Conservation (phyloP, 2,113 vertebrate species). For the Pterocles burchelli region DNA sequence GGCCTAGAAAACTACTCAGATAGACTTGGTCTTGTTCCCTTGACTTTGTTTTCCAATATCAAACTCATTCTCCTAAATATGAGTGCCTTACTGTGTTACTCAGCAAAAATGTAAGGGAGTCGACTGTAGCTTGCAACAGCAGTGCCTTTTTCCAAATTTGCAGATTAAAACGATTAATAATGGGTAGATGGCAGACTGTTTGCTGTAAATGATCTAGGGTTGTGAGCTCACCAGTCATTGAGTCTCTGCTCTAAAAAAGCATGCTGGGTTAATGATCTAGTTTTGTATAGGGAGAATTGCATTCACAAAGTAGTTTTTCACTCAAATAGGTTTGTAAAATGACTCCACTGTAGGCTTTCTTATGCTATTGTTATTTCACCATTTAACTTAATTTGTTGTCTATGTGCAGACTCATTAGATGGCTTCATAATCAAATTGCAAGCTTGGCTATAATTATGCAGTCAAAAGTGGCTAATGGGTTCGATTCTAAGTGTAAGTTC, state of each 20-base stretch:
- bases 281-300: neutral
- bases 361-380: slow-evolving; percentile 17
- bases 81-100: neutral
- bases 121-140: neutral
- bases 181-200: slow-evolving; percentile 26
- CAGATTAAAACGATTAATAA: slow-evolving; percentile 12
- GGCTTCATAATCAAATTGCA: slow-evolving; percentile 13
- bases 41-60: neutral
- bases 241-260: slow-evolving; percentile 1
- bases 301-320: neutral
- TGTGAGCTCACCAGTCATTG: neutral
- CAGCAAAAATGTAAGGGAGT: neutral
- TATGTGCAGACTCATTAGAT: slow-evolving; percentile 6
- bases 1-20: neutral
- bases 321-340: slow-evolving; percentile 12
- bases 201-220: neutral
- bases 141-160: neutral
- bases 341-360: neutral
- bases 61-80: neutral
- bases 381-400: slow-evolving; percentile 31
- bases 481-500: neutral
- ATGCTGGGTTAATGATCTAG: neutral
- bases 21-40: neutral
- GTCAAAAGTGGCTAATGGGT: slow-evolving; percentile 3
- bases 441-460: neutral